Evolutionary conservation across 1,140 invertebrate species (phyloP).

Genomic region (Drosophila carrolli): DNA sequence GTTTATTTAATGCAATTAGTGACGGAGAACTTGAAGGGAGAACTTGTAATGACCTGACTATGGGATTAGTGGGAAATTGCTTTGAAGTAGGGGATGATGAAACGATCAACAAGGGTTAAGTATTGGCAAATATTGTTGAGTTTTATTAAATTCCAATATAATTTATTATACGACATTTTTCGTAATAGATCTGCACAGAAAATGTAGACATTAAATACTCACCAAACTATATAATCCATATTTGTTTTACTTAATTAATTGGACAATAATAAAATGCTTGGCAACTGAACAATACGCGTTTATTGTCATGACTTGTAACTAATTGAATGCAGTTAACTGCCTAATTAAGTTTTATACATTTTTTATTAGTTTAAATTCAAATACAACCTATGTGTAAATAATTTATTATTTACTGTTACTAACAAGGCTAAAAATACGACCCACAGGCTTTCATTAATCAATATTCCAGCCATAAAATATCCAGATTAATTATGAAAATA

Average conservation of each 20-base stretch:
- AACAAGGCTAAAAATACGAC: neutral
- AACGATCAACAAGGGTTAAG: conserved; percentile 14
- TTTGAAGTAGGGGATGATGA: conserved; percentile 10
- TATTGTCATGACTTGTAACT: neutral
- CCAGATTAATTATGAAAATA: conserved; percentile 17
- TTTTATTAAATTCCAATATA: neutral
- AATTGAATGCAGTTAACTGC: neutral
- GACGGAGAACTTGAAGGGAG: conserved; percentile 30
- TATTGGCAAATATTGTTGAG: conserved; percentile 18
- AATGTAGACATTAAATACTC: too few relatives aligned
- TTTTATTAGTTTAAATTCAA: neutral
- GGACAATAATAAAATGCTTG: too few relatives aligned
- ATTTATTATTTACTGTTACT: neutral
- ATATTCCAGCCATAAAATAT: conserved; percentile 18
- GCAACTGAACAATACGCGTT: too few relatives aligned
- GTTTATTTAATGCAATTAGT: conserved; percentile 47
- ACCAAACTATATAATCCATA: too few relatives aligned
- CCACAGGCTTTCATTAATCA: neutral
- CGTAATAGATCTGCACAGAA: neutral
- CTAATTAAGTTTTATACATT: neutral
- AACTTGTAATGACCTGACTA: conserved; percentile 20
- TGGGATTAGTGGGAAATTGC: conserved; percentile 15
- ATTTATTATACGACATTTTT: neutral
- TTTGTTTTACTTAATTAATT: too few relatives aligned
- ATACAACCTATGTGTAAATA: conserved; percentile 2